Evolutionary conservation across 2,797 vertebrate genomes (phyloP).

Genomic region (Ibycter americanus): DNA sequence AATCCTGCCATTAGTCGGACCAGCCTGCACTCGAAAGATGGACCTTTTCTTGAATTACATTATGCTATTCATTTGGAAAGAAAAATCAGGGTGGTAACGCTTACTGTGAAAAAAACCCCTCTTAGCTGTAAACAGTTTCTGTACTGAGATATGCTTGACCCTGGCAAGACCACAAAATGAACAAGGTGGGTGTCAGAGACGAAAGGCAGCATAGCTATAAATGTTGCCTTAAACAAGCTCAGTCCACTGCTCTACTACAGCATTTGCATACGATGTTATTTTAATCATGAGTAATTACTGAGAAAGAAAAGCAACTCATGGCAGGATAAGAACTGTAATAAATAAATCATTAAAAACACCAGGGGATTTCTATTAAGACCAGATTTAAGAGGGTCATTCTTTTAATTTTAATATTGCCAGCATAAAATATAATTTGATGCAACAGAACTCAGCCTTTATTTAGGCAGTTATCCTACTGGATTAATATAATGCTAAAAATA

Average conservation of each 20-base stretch:
- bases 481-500: not conserved
- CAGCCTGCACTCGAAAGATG: not conserved
- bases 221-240: not conserved
- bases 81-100: not conserved
- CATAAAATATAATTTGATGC: not conserved
- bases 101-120: not conserved
- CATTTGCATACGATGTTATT: not conserved
- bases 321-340: not conserved
- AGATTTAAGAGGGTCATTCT: conserved; percentile 7
- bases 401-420: not conserved
- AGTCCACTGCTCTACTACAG: not conserved
- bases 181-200: not conserved
- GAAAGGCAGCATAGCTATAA: not conserved
- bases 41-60: not conserved
- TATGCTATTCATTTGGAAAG: not conserved
- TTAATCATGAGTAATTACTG: not conserved
- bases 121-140: not conserved
- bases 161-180: not conserved
- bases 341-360: conserved; percentile 4
- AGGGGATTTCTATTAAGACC: not conserved
- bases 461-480: not conserved
- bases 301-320: conserved; percentile 15
- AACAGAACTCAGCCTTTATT: not conserved
- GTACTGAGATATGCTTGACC: not conserved
- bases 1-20: not conserved